Evolutionary conservation across 1,140 invertebrate genomes (phyloP).

Genomic region (Gonioctena quinquepunctata): DNA sequence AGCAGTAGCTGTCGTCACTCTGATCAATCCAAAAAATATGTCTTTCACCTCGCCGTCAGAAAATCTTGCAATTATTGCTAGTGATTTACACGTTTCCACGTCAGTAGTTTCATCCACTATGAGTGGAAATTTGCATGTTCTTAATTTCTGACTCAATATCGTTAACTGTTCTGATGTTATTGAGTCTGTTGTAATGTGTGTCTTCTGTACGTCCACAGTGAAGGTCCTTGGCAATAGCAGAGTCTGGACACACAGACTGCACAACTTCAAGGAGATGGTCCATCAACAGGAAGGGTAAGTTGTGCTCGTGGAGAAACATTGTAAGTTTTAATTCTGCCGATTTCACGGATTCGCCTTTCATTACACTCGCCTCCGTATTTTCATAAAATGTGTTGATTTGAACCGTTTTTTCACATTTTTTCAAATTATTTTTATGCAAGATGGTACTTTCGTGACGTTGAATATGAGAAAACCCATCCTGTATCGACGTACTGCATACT

Average conservation of each 20-base stretch:
- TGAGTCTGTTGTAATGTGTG: neutral
- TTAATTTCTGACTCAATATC: too few species aligned
- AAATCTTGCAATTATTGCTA: neutral
- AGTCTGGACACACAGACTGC: neutral
- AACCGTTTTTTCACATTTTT: too few species aligned
- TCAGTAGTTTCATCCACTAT: slow-evolving; percentile 24
- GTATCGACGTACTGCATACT: too few species aligned
- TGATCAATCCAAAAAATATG: slow-evolving; percentile 8
- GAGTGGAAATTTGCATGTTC: neutral
- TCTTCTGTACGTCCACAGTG: neutral
- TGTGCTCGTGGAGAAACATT: slow-evolving; percentile 2
- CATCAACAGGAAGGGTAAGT: slow-evolving; percentile 7
- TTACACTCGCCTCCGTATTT: too few species aligned
- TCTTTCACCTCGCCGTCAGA: neutral
- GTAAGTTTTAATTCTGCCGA: slow-evolving; percentile 1
- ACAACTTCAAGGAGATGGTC: neutral
- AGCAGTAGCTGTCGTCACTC: neutral
- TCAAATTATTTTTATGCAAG: too few species aligned
- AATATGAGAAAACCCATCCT: too few species aligned
- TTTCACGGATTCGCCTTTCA: too few species aligned
- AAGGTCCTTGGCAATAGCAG: slow-evolving; percentile 7
- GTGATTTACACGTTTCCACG: slow-evolving; percentile 1
- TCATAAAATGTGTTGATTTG: too few species aligned
- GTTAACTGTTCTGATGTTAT: too few species aligned
- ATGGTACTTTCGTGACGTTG: too few species aligned